These are phyloP conservation scores for Agrypnus murinus DNA, from an alignment of 2,888 invertebrate genomes.

Conservation along the genomic window DNA sequence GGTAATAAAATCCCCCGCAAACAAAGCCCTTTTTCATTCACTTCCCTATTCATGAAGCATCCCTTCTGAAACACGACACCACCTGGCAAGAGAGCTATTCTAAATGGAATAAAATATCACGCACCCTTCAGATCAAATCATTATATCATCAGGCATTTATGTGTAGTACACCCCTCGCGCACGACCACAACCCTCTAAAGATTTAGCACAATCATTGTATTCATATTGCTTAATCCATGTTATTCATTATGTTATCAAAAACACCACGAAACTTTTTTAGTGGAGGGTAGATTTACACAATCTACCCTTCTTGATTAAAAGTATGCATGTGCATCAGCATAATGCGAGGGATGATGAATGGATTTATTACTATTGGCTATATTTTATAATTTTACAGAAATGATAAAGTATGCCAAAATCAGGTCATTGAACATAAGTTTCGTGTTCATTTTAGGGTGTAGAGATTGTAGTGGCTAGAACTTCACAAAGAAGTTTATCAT, in stretches of 20 bases:
- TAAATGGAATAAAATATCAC: conserved; percentile 44
- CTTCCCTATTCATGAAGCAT: conserved; percentile 35
- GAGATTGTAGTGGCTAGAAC: background rate
- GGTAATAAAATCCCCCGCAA: conserved; percentile 37
- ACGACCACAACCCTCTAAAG: conserved; percentile 47
- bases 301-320: conserved; percentile 16
- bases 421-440: conserved; percentile 1
- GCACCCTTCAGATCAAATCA: conserved; percentile 50
- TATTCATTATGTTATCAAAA: conserved; percentile 48
- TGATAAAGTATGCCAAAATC: background rate
- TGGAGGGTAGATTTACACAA: conserved; percentile 33
- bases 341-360: background rate
- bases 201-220: conserved; percentile 51
- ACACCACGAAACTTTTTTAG: conserved; percentile 20
- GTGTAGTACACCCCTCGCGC: conserved; percentile 40
- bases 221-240: conserved; percentile 51
- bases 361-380: background rate
- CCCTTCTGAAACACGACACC: conserved; percentile 46
- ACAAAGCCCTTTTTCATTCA: conserved; percentile 37
- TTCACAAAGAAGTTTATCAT: conserved; percentile 8
- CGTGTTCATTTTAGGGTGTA: conserved; percentile 1
- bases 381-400: too few species aligned
- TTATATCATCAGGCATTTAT: conserved; percentile 51
- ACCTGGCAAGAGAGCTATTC: conserved; percentile 44
- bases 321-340: too few species aligned